A percentile compares a stretch with the other conserved stretches of the same genome.
Evolutionary conservation across 2,113 vertebrate species (phyloP).

Genomic region (Anolis carolinensis): DNA sequence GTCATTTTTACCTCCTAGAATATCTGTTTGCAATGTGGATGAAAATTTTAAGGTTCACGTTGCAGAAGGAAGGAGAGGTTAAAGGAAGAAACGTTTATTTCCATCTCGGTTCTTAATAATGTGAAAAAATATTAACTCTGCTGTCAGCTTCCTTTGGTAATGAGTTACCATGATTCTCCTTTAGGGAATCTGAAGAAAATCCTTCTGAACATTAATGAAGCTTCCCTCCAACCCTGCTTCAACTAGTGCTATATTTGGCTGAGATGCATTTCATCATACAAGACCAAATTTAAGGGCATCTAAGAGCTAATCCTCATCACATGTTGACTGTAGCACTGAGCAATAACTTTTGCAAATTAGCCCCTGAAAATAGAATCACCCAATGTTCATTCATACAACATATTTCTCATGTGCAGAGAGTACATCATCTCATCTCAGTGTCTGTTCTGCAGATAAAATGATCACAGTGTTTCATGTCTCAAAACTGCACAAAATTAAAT

Average conservation of each 20-base stretch:
- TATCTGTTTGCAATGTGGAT: constrained; percentile 15
- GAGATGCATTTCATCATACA: not conserved
- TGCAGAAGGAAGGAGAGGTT: constrained; percentile 17
- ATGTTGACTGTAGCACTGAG: not conserved
- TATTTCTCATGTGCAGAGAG: not conserved
- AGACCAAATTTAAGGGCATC: not conserved
- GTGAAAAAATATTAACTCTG: constrained; percentile 2
- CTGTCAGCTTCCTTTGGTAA: not conserved
- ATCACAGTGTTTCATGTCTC: not conserved
- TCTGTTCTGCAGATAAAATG: not conserved
- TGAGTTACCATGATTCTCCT: not conserved
- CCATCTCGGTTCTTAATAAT: not conserved
- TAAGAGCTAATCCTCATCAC: not conserved
- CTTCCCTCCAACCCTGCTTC: not conserved
- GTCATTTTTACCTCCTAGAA: constrained; percentile 13
- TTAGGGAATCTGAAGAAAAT: not conserved
- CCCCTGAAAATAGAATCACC: not conserved
- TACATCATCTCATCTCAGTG: not conserved
- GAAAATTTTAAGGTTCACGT: constrained; percentile 2
- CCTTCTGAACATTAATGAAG: not conserved
- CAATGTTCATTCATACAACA: not conserved
- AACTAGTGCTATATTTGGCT: not conserved
- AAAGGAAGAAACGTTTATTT: constrained; percentile 13
- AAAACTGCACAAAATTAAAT: no score
- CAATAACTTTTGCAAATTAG: not conserved